A percentile compares a stretch with the other conserved stretches of the same genome.
Conservation (phyloP, 2,888 invertebrate genomes). For the Calameuta pallipes region DNA sequence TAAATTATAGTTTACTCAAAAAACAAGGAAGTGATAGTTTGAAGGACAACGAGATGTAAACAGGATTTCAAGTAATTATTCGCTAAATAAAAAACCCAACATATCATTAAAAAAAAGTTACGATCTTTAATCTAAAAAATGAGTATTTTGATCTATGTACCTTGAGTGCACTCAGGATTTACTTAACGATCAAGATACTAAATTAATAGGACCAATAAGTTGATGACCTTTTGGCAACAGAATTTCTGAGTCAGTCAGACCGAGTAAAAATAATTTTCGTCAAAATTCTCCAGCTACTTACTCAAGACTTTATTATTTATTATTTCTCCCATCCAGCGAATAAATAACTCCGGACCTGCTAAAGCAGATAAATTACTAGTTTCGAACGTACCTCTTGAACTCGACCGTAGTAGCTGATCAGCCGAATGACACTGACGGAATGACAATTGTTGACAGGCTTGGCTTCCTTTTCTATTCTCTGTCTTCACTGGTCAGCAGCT, state of each 20-base stretch:
- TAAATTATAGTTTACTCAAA: not conserved
- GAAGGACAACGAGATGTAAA: not conserved
- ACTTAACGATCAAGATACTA: not conserved
- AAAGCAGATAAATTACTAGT: not conserved
- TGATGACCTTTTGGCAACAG: not conserved
- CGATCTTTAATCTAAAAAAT: not conserved
- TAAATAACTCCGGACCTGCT: not conserved
- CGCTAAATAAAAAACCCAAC: not conserved
- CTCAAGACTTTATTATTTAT: not conserved
- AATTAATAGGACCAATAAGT: not conserved
- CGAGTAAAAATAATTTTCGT: not conserved
- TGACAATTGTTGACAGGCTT: not conserved
- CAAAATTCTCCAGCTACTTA: not conserved
- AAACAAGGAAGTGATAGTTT: not conserved
- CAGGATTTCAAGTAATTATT: not conserved
- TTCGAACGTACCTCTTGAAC: not conserved
- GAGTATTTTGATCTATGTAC: not conserved
- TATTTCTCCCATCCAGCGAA: not conserved
- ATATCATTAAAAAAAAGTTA: not conserved
- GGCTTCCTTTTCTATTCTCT: constrained; percentile 12
- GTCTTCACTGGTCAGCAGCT: constrained; percentile 41
- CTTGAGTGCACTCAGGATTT: not conserved
- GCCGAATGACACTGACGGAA: not conserved
- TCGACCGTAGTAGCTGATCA: not conserved
- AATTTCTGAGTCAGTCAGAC: not conserved